These are phyloP conservation scores for Trypoxylon attenuatum DNA, from an alignment of 2,888 invertebrate genomes.

Conservation along the genomic window DNA sequence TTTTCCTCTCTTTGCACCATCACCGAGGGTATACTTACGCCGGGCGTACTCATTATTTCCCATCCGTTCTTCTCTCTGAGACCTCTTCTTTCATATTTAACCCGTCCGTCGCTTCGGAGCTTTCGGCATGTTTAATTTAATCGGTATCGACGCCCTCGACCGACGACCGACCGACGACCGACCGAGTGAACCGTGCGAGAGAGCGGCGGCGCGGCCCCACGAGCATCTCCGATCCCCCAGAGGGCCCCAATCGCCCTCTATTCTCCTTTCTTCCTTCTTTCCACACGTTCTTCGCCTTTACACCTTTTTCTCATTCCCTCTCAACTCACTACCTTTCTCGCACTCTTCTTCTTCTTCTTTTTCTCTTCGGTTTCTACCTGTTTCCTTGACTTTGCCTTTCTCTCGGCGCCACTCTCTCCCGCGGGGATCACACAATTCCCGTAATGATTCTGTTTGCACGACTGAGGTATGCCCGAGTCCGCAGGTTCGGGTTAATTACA, in stretches of 20 bases:
- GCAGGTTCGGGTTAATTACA: neutral
- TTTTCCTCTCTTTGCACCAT: constrained; percentile 67
- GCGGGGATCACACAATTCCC: constrained; percentile 23
- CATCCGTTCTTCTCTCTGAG: constrained; percentile 56
- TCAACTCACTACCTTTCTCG: neutral
- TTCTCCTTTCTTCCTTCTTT: neutral
- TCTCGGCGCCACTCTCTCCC: constrained; percentile 31
- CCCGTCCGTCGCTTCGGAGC: constrained; percentile 55
- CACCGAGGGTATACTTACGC: constrained; percentile 68
- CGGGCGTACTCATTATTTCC: constrained; percentile 66
- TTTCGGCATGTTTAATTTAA: constrained; percentile 68
- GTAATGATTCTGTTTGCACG: constrained; percentile 26
- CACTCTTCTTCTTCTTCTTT: no score
- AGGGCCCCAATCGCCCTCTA: no score
- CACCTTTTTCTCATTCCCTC: neutral
- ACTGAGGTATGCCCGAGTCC: neutral
- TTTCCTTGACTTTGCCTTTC: no score
- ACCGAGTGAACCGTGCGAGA: constrained; percentile 56
- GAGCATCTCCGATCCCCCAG: no score
- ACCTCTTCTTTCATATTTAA: constrained; percentile 61
- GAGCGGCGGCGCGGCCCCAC: constrained; percentile 22
- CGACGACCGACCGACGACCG: no score
- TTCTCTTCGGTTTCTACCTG: no score
- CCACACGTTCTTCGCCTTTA: neutral
- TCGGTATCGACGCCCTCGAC: constrained; percentile 70